A percentile compares a stretch with the other conserved stretches of the same genome.
These are phyloP conservation scores for Pogonomyrmex barbatus DNA, from an alignment of 1,140 invertebrate genomes.

Conservation along the genomic window DNA sequence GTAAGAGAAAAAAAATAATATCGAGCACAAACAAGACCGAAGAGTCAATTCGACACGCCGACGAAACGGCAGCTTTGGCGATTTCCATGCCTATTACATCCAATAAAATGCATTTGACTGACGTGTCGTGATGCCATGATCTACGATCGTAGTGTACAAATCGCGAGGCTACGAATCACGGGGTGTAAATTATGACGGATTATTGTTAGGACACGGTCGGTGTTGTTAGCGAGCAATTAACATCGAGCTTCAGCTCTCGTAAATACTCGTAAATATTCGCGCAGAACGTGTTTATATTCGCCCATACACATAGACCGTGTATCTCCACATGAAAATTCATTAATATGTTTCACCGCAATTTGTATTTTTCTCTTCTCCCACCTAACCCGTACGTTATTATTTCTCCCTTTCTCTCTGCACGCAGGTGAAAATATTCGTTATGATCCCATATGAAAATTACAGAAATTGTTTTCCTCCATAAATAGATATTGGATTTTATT, in stretches of 20 bases:
- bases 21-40: neutral
- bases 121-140: neutral
- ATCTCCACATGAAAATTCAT: slow-evolving; percentile 8
- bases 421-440: neutral
- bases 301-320: neutral
- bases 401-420: neutral
- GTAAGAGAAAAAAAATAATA: slow-evolving; percentile 1
- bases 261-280: neutral
- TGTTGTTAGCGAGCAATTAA: slow-evolving; percentile 37
- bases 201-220: neutral
- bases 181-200: slow-evolving; percentile 18
- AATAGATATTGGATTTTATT: neutral
- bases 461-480: neutral
- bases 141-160: neutral
- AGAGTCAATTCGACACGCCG: slow-evolving; percentile 3
- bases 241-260: neutral
- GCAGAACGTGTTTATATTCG: neutral
- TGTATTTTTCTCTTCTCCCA: neutral
- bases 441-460: neutral
- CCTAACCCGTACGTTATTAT: neutral
- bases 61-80: neutral
- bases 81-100: slow-evolving; percentile 7
- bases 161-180: neutral
- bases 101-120: slow-evolving; percentile 28
- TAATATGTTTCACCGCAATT: neutral